Percentiles rank a stretch among this genome's conserved stretches.
phyloP scores from a whole-genome alignment of 2,113 vertebrate genomes.

The Scomber colias region DNA sequence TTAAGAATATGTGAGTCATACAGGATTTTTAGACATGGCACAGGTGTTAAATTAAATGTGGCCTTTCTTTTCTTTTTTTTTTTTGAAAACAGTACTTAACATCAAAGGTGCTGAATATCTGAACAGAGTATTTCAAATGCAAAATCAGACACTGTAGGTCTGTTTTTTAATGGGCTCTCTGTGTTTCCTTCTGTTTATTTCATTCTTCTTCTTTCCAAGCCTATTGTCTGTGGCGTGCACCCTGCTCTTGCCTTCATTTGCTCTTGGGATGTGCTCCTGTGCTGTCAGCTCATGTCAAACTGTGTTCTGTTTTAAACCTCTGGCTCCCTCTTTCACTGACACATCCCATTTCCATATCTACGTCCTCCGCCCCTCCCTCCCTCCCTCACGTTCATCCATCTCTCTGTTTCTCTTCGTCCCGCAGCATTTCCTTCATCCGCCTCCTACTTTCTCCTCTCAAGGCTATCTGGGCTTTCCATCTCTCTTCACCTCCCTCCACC shows the following conservation, averaged over 20 bases:
- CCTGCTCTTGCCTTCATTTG: constrained; percentile 48
- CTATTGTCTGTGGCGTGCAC: constrained; percentile 41
- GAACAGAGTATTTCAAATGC: constrained; percentile 34
- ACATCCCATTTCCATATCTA: constrained; percentile 75
- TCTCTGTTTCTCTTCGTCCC: constrained; percentile 44
- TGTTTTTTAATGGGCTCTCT: neutral
- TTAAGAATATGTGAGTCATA: constrained; percentile 40
- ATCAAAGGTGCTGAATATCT: constrained; percentile 53
- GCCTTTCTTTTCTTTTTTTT: constrained; percentile 16
- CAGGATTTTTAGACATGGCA: constrained; percentile 30
- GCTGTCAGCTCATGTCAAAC: constrained; percentile 75
- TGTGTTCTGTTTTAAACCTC: constrained; percentile 62
- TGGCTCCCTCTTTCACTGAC: constrained; percentile 66
- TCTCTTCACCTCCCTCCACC: constrained; percentile 36
- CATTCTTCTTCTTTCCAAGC: constrained; percentile 2
- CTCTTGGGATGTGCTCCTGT: constrained; percentile 48
- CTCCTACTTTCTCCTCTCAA: constrained; percentile 43
- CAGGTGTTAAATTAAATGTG: constrained; percentile 40
- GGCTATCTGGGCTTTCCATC: constrained; percentile 67
- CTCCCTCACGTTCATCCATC: constrained; percentile 57
- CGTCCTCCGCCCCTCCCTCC: neutral
- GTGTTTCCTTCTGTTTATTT: neutral
- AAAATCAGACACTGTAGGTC: constrained; percentile 13
- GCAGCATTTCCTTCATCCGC: constrained; percentile 32
- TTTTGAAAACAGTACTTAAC: constrained; percentile 51